A percentile compares a stretch with the other conserved stretches of the same genome.
These are phyloP conservation scores for Eugnorisma glareosa DNA, from an alignment of 2,888 invertebrate genomes.

Conservation along the genomic window DNA sequence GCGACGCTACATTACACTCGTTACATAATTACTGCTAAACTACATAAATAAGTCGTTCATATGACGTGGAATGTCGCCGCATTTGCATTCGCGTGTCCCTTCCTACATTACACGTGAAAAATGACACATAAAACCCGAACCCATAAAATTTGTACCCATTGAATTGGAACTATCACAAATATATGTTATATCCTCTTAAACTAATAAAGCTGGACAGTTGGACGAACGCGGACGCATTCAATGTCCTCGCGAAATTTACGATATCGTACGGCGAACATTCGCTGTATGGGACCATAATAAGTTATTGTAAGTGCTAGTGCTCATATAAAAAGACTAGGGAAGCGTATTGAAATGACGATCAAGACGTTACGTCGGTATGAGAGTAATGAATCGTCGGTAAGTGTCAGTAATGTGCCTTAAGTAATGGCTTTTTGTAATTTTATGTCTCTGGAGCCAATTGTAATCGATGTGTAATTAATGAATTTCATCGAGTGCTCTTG, in stretches of 20 bases:
- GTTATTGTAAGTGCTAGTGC: constrained; percentile 68
- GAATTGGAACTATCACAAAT: constrained; percentile 70
- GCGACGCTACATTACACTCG: constrained; percentile 53
- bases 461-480: constrained; percentile 28
- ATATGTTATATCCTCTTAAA: constrained; percentile 68
- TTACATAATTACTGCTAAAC: constrained; percentile 63
- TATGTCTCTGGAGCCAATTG: constrained; percentile 35
- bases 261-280: constrained; percentile 70
- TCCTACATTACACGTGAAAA: constrained; percentile 55
- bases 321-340: constrained; percentile 65
- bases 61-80: constrained; percentile 51
- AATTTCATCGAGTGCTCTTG: constrained; percentile 1
- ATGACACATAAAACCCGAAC: constrained; percentile 53
- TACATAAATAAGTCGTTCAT: constrained; percentile 60
- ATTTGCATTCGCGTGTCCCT: constrained; percentile 63
- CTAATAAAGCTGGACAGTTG: constrained; percentile 71
- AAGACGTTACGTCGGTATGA: constrained; percentile 65
- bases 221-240: constrained; percentile 72
- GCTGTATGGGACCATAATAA: constrained; percentile 74
- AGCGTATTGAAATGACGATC: constrained; percentile 68
- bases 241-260: constrained; percentile 74
- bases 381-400: constrained; percentile 48
- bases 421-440: constrained; percentile 53
- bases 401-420: constrained; percentile 57
- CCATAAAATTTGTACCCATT: constrained; percentile 71